Base-by-base conservation (phyloP, 2,113 vertebrate species). In the Anoplopoma fimbria region DNA sequence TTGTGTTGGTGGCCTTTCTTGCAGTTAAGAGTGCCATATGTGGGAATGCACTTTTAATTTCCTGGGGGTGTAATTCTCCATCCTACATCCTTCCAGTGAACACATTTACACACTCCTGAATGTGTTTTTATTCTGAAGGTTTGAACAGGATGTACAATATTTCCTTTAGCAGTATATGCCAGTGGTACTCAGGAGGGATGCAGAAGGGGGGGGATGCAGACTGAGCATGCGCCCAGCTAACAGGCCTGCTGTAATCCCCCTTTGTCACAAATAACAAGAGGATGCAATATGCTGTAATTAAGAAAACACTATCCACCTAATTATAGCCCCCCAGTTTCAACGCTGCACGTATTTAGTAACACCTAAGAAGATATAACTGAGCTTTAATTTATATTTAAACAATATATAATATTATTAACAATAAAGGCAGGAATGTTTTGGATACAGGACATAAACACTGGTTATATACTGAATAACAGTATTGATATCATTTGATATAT, bases 201-300 rank as follows among this genome's bases (percentile, higher is more conserved):
- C 13, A 29, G 13, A 34, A 1, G 19, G 29, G 63, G 25, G 17
- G 62, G 14, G 57, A 79, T 64, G n/a, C 38, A 23, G 72, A 89
- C 76, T 91, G 92, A 84, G 93, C 93, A 93, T 93, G 95, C 90
- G 93, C 92, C 1, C 0, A 45, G 3, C 42, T 33, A 63, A 55
- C 58, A 67, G 81, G 58, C 84, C 88, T 78, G 61, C 83, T 61
- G 40, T 88, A 88, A 92, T 88, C 77, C 69, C 69, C 42, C 69
- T 85, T 79, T 84, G 82, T 84, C 58, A 89, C 69, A 91, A 86
- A 89, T 67, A 90, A 86, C 63, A 77, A 68, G 70, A 90, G 86
- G 79, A 78, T 77, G 75, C 86, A 72, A 86, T 83, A 78, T 85
- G 63, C 42, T 68, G 68, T 80, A 74, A 92, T 90, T 89, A 88